Evolutionary conservation across 2,888 invertebrate genomes (phyloP), one percentile per base, ranked within the genome.

Genomic region (Eupithecia tripunctaria): DNA sequence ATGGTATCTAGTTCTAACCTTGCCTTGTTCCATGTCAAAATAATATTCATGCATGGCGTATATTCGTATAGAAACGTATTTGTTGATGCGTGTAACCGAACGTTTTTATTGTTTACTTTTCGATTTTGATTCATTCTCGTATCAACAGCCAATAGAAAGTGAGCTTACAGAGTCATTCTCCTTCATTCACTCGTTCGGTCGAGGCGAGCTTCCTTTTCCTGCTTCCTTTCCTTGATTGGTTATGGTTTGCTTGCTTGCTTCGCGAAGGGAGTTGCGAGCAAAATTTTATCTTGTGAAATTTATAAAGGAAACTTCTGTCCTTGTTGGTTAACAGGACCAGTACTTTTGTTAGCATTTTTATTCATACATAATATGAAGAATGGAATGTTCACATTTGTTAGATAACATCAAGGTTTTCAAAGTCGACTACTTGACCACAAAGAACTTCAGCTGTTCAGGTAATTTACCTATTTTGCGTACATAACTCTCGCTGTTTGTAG

Each of bases 361-460:
- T 84, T 84, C 73, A 78, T 81, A 79, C 70, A 72, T 86, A 85
- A 76, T 82, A 93, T 93, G 93, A 94, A 95, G 88, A 88, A 96
- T 96, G 96, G 96, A 96, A 95, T 96, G 96, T 92, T 95, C 96
- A 86, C 96, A 96, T 94, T 95, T 96, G 86, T 94, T 94, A 90
- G 95, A 95, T 91, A 95, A 96, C 94, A 95, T 96, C 88, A 95
- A 95, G 89, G 91, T 95, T 88, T 89, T 93, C 86, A 90, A 91
- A 86, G 84, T 86, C 85, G 91, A 94, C 86, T 89, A 88, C 82
- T 89, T 90, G 87, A 92, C 93, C 92, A 95, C 95, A 94, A 95
- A 96, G 96, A 95, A 95, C 91, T 91, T 94, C 90, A 91, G 93
- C 90, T 96, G 96, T 94, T 95, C 96, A 95, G 96, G 96, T 96